Evolutionary conservation across 2,888 invertebrate genomes (phyloP), one percentile per base, ranked within the genome.

Genomic region (Nemotelus pantherinus): DNA sequence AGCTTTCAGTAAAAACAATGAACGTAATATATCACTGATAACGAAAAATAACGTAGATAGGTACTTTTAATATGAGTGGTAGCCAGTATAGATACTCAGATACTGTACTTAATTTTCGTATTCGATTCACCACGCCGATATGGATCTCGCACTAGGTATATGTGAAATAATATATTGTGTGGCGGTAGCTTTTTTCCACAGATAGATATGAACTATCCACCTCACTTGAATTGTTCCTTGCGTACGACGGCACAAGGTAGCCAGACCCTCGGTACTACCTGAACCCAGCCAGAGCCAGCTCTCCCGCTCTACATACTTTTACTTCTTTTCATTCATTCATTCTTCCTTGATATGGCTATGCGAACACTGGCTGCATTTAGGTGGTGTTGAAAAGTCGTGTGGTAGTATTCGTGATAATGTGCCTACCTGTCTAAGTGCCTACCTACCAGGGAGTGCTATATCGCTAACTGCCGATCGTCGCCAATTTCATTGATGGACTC

Each of bases 161-260:
- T 57, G 57, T 55, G 71, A 71, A 71, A 57, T 39, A 55, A 71
- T 53, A 47, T 58, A 68, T 43, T 58, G 58, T 9, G 58, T 44
- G 39, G 47, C 74, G 48, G 74, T 74, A 74, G 74, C 74, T 63
- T 74, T 68, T 74, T 74, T 74, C 72, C 72, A 72, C 74, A 74
- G 50, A 25, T 25, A 25, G 25, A 50, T 60, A 63, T 60, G n/a
- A 74, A 47, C 63, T 63, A 74, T 63, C 63, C 63, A 74, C 74
- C 74, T 74, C 63, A 63, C 71, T 58, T 72, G 71, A 57, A 47
- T 67, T 64, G 57, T 3, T 57, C 57, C 25, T 10, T 3, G 10
- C n/a, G 57, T 57, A 25, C 57, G 57, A 25, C 57, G n/a, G 63
- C 25, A 39, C 39, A 53, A 70, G 53, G 70, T 70, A 70, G 70